phyloP scores from a whole-genome alignment of 1,140 invertebrate species.

The Cotesia glomerata region DNA sequence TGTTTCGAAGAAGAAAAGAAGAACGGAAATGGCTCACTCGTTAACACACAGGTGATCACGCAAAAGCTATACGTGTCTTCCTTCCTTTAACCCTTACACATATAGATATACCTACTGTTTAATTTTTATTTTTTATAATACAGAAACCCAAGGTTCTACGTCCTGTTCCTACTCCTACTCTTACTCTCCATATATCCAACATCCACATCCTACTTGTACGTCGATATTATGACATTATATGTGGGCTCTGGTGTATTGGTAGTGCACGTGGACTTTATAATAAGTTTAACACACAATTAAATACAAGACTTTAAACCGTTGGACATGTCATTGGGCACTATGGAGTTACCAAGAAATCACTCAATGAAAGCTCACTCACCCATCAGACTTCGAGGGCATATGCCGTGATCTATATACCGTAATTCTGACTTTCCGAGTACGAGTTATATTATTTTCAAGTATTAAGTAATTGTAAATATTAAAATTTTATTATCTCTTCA shows the following conservation, averaged over 20 bases:
- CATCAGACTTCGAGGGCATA: neutral
- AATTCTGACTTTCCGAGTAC: too few species aligned
- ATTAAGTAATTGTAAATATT: too few species aligned
- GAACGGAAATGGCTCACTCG: slow-evolving; percentile 22
- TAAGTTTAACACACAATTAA: slow-evolving; percentile 5
- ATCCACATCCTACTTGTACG: neutral
- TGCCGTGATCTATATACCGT: too few species aligned
- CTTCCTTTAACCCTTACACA: neutral
- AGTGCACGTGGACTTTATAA: slow-evolving; percentile 8
- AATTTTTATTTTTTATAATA: neutral
- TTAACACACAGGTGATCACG: slow-evolving; percentile 29
- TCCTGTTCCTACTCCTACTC: neutral
- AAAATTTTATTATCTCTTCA: too few species aligned
- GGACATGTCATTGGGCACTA: neutral
- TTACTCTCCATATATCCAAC: neutral
- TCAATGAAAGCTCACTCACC: neutral
- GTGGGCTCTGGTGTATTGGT: neutral
- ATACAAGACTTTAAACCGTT: neutral
- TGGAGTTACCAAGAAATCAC: neutral
- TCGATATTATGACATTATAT: neutral
- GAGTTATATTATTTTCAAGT: too few species aligned
- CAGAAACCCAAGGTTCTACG: neutral
- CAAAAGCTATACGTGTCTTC: slow-evolving; percentile 5
- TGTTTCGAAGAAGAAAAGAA: slow-evolving; percentile 26
- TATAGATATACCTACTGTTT: neutral